Evolutionary conservation across 2,113 vertebrate genomes (phyloP).

Genomic region (Hypocryptadius cinnamomeus): DNA sequence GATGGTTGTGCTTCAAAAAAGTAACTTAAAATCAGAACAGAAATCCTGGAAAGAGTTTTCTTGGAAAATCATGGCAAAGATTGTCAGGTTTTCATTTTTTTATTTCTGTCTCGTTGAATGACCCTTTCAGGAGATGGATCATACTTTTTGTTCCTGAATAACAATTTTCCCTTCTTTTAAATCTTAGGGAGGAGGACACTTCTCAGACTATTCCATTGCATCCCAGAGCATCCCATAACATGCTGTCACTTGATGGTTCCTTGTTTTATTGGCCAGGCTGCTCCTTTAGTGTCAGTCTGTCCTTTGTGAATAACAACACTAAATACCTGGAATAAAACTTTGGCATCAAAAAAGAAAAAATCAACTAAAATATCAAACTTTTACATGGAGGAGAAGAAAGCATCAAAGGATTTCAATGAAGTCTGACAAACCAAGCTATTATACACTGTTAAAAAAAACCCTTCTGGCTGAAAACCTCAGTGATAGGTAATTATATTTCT

Average conservation of each 20-base stretch:
- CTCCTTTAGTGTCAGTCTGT: not conserved
- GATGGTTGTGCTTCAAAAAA: not conserved
- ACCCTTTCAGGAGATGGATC: not conserved
- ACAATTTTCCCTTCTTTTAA: not conserved
- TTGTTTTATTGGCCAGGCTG: not conserved
- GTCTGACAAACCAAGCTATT: not conserved
- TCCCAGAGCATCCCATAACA: not conserved
- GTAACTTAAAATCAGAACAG: not conserved
- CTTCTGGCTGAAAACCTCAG: conserved; percentile 25
- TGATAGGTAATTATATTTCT: conserved; percentile 60
- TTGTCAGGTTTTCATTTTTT: not conserved
- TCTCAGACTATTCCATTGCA: not conserved
- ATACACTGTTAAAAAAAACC: not conserved
- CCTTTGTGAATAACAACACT: not conserved
- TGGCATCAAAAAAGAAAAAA: not conserved
- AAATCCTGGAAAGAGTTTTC: not conserved
- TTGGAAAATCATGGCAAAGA: not conserved
- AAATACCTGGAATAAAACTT: not conserved
- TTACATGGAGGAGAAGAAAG: not conserved
- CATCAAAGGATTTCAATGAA: not conserved
- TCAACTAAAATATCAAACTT: not conserved
- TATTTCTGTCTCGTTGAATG: not conserved
- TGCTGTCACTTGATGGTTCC: not conserved
- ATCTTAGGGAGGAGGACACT: not conserved
- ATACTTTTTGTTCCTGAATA: not conserved